phyloP scores from a whole-genome alignment of 1,140 invertebrate species.

The Atta texana region DNA sequence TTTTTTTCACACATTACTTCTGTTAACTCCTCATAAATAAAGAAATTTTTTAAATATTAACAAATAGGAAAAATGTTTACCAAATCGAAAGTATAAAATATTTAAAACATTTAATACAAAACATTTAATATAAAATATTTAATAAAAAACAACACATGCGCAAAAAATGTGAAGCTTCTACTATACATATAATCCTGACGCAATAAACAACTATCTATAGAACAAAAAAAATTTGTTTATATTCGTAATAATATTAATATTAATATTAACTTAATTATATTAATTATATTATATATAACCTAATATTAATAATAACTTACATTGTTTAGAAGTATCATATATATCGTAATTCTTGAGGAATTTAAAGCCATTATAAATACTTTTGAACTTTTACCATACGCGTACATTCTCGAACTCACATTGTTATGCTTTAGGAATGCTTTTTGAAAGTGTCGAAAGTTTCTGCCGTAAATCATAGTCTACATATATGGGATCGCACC shows the following conservation, averaged over 20 bases:
- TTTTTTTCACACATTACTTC: neutral
- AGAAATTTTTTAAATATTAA: neutral
- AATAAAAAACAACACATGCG: neutral
- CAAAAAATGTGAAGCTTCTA: neutral
- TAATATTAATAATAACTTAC: neutral
- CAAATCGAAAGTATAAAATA: neutral
- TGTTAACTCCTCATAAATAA: neutral
- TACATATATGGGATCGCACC: neutral
- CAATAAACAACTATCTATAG: neutral
- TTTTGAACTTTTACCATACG: neutral
- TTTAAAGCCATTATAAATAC: conserved; percentile 17
- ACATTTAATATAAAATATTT: no score
- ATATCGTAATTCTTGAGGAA: neutral
- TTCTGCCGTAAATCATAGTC: conserved; percentile 17
- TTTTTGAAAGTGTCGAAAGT: conserved; percentile 36
- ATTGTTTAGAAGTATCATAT: neutral
- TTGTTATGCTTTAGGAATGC: conserved; percentile 24
- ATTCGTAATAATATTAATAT: no score
- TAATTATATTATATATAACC: no score
- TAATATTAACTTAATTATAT: no score
- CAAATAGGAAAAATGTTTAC: neutral
- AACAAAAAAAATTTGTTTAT: neutral
- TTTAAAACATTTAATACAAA: neutral
- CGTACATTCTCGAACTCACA: neutral
- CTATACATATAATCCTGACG: neutral